Conservation (phyloP, 2,797 vertebrate species). For the Rhyacichthys aspro region DNA sequence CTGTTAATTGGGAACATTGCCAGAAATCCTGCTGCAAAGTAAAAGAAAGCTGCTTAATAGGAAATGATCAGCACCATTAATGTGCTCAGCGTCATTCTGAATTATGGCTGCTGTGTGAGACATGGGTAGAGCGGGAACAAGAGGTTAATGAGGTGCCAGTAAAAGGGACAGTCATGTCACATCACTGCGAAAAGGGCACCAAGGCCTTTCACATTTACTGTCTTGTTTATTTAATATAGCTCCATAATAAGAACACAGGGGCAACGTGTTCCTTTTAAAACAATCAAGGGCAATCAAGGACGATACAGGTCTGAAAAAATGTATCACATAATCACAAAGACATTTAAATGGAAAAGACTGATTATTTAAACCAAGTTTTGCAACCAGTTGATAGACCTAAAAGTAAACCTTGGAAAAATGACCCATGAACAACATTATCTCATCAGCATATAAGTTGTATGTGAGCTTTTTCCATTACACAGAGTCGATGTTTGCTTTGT, state of each 20-base stretch:
- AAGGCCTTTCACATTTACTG: constrained; percentile 13
- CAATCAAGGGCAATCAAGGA: background rate
- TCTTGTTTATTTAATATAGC: constrained; percentile 19
- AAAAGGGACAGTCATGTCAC: constrained; percentile 53
- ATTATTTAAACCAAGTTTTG: too few species aligned
- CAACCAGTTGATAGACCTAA: too few species aligned
- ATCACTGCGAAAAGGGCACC: constrained; percentile 20
- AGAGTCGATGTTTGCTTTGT: constrained; percentile 49
- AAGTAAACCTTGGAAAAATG: background rate
- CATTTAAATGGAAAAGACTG: too few species aligned
- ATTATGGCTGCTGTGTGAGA: constrained; percentile 38
- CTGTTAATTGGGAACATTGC: constrained; percentile 81
- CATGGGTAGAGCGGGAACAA: constrained; percentile 41
- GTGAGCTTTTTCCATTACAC: constrained; percentile 34
- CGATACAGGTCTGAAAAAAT: too few species aligned
- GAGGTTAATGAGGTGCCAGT: constrained; percentile 43
- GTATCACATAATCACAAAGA: too few species aligned
- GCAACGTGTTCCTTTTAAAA: constrained; percentile 10
- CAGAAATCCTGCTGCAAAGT: constrained; percentile 44
- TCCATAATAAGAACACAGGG: background rate
- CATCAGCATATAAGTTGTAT: background rate
- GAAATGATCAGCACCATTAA: constrained; percentile 60
- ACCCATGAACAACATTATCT: background rate
- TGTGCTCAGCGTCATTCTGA: constrained; percentile 47
- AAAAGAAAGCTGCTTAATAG: constrained; percentile 45